These are phyloP conservation scores for Tachuris rubrigastra DNA, from an alignment of 2,113 vertebrate genomes.

Conservation along the genomic window DNA sequence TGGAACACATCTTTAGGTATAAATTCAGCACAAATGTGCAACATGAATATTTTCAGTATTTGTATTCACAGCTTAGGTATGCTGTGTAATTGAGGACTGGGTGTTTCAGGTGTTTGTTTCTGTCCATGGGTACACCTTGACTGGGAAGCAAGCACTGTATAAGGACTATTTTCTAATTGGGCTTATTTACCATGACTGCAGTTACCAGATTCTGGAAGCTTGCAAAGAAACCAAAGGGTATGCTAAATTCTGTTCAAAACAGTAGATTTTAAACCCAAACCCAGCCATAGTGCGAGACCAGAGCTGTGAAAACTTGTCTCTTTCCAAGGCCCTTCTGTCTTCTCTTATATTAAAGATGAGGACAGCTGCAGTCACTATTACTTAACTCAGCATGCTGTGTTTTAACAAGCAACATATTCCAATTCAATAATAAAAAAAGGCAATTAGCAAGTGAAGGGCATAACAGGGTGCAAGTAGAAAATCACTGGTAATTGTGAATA, in stretches of 20 bases:
- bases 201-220: background rate
- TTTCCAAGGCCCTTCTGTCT: background rate
- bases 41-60: background rate
- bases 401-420: constrained; percentile 8
- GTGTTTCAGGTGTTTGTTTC: background rate
- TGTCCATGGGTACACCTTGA: background rate
- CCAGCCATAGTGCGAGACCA: background rate
- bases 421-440: background rate
- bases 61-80: background rate
- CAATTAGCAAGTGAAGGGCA: background rate
- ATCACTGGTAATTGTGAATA: constrained; percentile 37
- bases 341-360: background rate
- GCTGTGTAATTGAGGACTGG: background rate
- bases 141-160: background rate
- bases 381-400: constrained; percentile 16
- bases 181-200: background rate
- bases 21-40: background rate
- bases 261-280: background rate
- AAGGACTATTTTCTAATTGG: background rate
- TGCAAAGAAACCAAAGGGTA: background rate
- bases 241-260: background rate
- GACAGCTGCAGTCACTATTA: background rate
- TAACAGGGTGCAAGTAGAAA: constrained; percentile 42
- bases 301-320: background rate
- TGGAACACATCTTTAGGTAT: background rate